These are phyloP conservation scores for Pseudoatta argentina DNA, from an alignment of 1,140 invertebrate genomes.

Conservation along the genomic window DNA sequence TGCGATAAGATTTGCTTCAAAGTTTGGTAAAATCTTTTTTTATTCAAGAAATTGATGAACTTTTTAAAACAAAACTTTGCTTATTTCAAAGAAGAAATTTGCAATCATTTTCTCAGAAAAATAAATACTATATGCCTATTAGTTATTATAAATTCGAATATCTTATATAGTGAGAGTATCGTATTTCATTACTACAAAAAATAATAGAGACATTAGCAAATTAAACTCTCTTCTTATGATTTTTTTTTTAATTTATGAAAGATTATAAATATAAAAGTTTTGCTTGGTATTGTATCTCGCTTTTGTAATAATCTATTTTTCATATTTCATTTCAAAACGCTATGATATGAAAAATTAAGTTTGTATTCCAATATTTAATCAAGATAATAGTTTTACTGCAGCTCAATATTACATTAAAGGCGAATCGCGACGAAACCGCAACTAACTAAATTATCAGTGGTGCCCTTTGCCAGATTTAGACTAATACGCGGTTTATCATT, in stretches of 20 bases:
- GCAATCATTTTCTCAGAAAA: background rate
- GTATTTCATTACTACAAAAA: background rate
- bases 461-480: conserved; percentile 44
- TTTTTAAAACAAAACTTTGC: conserved; percentile 3
- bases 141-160: background rate
- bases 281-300: background rate
- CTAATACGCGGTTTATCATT: conserved; percentile 50
- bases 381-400: conserved; percentile 8
- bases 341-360: background rate
- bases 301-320: background rate
- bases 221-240: background rate
- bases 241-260: background rate
- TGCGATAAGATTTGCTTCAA: background rate
- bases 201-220: background rate
- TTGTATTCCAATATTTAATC: background rate
- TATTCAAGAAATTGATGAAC: background rate
- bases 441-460: conserved; percentile 32
- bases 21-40: conserved; percentile 1
- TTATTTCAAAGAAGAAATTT: background rate
- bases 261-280: background rate
- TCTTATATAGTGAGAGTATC: background rate
- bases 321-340: background rate
- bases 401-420: conserved; percentile 33
- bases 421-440: conserved; percentile 24
- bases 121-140: background rate